Conservation (phyloP, 1,140 invertebrate genomes). For the Melitaea cinxia region DNA sequence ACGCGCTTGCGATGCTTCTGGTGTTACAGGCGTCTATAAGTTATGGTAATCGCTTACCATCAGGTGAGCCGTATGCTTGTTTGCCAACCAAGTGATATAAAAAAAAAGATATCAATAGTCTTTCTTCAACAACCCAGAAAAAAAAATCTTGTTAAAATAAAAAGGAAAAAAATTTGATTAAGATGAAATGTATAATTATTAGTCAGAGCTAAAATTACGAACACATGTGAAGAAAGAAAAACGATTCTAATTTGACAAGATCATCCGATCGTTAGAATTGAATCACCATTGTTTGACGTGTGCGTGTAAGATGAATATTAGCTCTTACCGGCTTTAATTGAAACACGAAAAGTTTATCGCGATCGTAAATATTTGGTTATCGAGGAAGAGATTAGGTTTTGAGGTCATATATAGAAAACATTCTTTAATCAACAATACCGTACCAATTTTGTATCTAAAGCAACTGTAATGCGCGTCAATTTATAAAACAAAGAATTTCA, state of each 20-base stretch:
- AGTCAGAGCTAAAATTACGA: slow-evolving; percentile 6
- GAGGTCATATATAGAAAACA: slow-evolving; percentile 9
- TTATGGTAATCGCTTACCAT: too few species aligned
- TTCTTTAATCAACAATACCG: slow-evolving; percentile 6
- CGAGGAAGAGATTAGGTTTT: slow-evolving; percentile 24
- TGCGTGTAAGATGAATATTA: slow-evolving; percentile 8
- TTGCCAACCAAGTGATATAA: too few species aligned
- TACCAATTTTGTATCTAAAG: slow-evolving; percentile 2
- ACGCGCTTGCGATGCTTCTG: too few species aligned
- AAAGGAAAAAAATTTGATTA: background rate
- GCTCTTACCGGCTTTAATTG: slow-evolving; percentile 25
- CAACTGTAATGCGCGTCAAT: background rate
- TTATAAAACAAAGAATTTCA: too few species aligned
- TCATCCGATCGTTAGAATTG: slow-evolving; percentile 13
- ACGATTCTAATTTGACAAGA: slow-evolving; percentile 17
- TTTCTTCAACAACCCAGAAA: too few species aligned
- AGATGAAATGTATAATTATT: slow-evolving; percentile 4
- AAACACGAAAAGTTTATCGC: slow-evolving; percentile 34
- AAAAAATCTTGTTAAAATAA: background rate
- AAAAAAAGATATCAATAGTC: too few species aligned
- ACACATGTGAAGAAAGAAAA: slow-evolving; percentile 16
- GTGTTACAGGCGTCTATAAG: too few species aligned
- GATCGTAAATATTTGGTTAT: slow-evolving; percentile 32
- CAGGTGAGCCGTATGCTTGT: too few species aligned
- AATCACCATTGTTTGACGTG: slow-evolving; percentile 11